Base-by-base conservation (phyloP, 37 sponge, comb jelly and placozoan genomes). In the Eunapius fragilis region DNA sequence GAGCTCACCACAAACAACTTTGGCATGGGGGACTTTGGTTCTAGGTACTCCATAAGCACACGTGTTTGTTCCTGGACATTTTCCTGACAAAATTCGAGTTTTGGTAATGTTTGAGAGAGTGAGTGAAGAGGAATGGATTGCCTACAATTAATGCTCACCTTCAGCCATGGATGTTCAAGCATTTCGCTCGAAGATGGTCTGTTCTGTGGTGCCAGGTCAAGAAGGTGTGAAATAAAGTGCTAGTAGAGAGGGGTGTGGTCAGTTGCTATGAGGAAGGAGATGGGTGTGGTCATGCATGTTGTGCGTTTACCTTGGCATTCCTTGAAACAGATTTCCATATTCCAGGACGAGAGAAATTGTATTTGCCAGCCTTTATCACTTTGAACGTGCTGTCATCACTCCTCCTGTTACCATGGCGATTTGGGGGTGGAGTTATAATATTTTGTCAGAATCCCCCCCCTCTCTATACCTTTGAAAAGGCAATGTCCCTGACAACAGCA, bases 141-240 rank as follows among this genome's bases (percentile, higher is more conserved):
- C 41, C 41, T 41, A 41, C 6, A 41, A 76, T 76, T 76, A 3
- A 12, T 41, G 75, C 84, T 70, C 68, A 92, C 92, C 71, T 69
- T 74, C 25, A 95, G 68, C 96, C 96, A 96, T 9, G 83, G 48
- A 69, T 96, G 93, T 26, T 85, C 77, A 25, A 96, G 82, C 67
- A 92, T 85, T 70, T 96, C 87, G n/a, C 82, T 86, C 25, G 96
- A 89, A 0, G 93, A 83, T 72, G 78, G 72, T 68, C 96, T 75
- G 31, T 85, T 71, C 30, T 67, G 70, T 27, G 96, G 96, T 10
- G 89, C 80, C 41, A 80, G 81, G 27, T 70, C 81, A 72, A 96
- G 48, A 37, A 96, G 72, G 38, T 82, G 72, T 28, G 79, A 26
- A 45, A 96, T 86, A 78, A 96, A 88, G 79, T 96, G 91, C 89